Evolutionary conservation across 2,113 vertebrate genomes (phyloP), one percentile per base, ranked within the genome.

Genomic region (Lophochroa leadbeateri): DNA sequence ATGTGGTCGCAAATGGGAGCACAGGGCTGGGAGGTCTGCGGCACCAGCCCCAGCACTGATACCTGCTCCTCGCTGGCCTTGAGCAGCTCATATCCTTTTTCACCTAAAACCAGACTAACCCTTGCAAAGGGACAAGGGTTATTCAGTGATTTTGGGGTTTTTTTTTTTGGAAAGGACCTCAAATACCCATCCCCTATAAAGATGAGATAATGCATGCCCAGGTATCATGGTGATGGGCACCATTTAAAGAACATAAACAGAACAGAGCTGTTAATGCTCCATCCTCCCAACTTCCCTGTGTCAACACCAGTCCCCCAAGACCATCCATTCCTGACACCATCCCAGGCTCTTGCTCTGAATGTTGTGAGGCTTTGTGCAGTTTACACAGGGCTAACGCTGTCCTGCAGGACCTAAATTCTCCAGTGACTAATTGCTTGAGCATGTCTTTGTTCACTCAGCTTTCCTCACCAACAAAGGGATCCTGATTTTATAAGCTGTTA

Each of bases 401-500:
- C 94, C 78, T 2, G 47, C 31, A 53, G 28, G 60, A 79, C 3
- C 61, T 10, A 58, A 95, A 58, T 71, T 61, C 95, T 91, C 96
- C 60, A 8, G 82, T 50, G 94, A 82, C 79, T 87, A 82, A 86
- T 37, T 94, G 84, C 82, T 72, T 46, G 33, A 23, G 72, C 43
- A 46, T 27, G 57, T 86, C 91, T 92, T 91, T 95, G 90, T 95
- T 93, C 52, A 7, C 27, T 50, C 71, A 63, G 75, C 58, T 70
- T 92, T 95, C 88, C 88, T 86, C 83, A 75, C 91, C 4, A 28
- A 82, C 91, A 91, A 76, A 7, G 0, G 0, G 57, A 76, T 86
- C 74, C 81, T n/a, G 72, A 24, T 94, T 95, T 97, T 94, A 82
- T 79, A 92, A 95, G 86, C 93, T 77, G 61, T 65, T 88, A 86